Conservation (phyloP, 2,797 vertebrate species). For the Choloepus didactylus region DNA sequence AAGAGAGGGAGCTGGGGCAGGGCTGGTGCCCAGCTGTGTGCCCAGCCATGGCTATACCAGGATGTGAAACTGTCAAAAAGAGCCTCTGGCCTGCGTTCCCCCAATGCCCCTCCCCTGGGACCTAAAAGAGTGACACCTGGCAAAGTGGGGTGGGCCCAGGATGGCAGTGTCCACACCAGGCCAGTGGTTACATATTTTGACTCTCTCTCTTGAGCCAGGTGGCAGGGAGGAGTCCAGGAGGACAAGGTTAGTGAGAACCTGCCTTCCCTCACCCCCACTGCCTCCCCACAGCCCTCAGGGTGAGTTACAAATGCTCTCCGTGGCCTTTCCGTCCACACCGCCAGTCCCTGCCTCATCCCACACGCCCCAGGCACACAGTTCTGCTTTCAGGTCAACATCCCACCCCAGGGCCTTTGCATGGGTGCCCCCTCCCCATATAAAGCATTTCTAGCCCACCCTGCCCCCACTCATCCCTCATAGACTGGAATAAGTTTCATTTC, state of each 20-base stretch:
- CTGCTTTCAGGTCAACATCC: neutral
- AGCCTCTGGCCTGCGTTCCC: neutral
- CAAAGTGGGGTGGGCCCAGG: neutral
- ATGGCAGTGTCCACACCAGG: neutral
- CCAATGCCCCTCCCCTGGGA: neutral
- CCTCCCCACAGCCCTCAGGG: fast-evolving
- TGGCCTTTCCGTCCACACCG: neutral
- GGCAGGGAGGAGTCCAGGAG: neutral
- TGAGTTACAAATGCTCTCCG: fast-evolving
- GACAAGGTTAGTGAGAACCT: fast-evolving
- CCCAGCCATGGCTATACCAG: neutral
- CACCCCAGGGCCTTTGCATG: neutral
- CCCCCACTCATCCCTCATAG: neutral
- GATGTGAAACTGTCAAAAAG: neutral
- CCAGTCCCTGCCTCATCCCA: neutral
- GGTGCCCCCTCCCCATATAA: fast-evolving
- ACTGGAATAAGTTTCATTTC: neutral
- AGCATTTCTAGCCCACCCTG: neutral
- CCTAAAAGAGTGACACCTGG: neutral
- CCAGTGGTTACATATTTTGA: neutral
- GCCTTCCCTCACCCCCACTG: fast-evolving
- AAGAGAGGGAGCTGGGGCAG: neutral
- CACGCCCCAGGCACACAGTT: neutral
- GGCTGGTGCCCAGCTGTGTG: neutral
- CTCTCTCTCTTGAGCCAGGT: neutral